Evolutionary conservation across 2,888 invertebrate species (phyloP), one percentile per base, ranked within the genome.

Genomic region (Tanypteryx hageni): DNA sequence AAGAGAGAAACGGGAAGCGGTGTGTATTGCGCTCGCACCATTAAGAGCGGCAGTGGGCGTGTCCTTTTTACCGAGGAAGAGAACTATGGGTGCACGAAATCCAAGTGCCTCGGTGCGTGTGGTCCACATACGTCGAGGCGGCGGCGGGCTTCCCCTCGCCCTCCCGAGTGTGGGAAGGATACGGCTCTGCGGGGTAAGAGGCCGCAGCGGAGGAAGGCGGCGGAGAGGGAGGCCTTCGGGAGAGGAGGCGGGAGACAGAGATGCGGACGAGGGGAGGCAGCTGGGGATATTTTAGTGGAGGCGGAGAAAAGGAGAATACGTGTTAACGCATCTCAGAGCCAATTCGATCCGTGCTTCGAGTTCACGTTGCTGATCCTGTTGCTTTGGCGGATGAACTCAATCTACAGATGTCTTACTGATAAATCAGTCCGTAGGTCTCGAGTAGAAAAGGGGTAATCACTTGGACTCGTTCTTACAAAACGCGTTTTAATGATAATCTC

Each of bases 41-140:
- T 76, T 27, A 76, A 76, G 76, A 27, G 1, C 13, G 76, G 76
- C 76, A 27, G 76, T 76, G 76, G 76, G 76, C 76, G 76, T 76
- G 27, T 27, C 4, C 27, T 76, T 76, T 22, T 22, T 22, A 14
- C 76, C 76, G 8, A 22, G 27, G 27, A 27, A 68, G 76, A 76
- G 76, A 76, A 16, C 76, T 76, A 76, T 76, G 76, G 76, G 27
- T 76, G 76, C 76, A 76, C 76, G 76, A 76, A 76, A 76, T 76
- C 76, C 76, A 76, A 76, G 76, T 76, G 76, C 76, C 18, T 76
- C 18, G 27, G 27, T 76, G 27, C 76, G 76, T 76, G 76, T 76
- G 76, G 76, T 76, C 76, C 76, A 76, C 76, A 76, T 76, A 13
- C 76, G 76, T 76, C 76, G 22, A 27, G 76, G 16, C 18, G 7